These are phyloP conservation scores for Masticophis lateralis DNA, from an alignment of 2,797 vertebrate genomes.

Conservation along the genomic window DNA sequence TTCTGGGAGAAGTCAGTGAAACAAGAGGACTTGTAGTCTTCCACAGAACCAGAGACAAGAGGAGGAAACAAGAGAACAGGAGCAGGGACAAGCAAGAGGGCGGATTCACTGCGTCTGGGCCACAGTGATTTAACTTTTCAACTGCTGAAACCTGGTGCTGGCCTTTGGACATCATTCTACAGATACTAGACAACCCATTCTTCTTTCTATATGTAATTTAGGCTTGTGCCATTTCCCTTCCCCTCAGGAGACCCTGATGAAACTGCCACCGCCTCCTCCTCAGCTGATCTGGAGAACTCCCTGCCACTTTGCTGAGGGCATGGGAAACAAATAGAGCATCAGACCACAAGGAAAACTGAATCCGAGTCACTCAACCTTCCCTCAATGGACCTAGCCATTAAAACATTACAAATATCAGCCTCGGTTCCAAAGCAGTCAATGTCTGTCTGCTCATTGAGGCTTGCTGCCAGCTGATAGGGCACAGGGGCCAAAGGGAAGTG, in stretches of 20 bases:
- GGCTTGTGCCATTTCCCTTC: background rate
- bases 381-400: background rate
- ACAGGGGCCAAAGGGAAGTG: background rate
- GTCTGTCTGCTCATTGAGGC: background rate
- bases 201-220: background rate
- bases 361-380: background rate
- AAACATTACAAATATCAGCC: background rate
- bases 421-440: background rate
- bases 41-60: background rate
- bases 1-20: conserved; percentile 26
- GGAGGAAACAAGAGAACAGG: background rate
- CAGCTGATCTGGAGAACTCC: background rate
- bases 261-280: background rate
- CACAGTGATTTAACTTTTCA: background rate
- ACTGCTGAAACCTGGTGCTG: background rate
- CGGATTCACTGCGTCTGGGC: background rate
- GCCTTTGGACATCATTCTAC: background rate
- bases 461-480: background rate
- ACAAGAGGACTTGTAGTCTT: background rate
- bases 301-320: background rate
- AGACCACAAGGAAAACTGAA: background rate
- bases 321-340: background rate
- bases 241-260: background rate
- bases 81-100: background rate
- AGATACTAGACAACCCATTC: background rate